Base-by-base conservation (phyloP, 1,140 invertebrate genomes). In the Drepana arcuata region DNA sequence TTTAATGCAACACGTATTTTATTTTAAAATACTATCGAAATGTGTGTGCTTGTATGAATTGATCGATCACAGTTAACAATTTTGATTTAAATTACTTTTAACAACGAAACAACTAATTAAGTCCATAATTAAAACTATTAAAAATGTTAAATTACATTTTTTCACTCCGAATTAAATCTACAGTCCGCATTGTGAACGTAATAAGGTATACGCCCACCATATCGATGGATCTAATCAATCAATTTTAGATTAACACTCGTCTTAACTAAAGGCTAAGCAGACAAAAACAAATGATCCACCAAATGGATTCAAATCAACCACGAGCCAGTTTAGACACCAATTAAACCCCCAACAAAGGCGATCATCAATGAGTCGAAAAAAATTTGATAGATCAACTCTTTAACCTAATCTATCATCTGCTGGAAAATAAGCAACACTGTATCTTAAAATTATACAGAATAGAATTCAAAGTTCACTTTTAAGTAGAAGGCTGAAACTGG, bases 301-400 rank as follows among this genome's bases (percentile, higher is more conserved):
- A 58, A 49, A n/a, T n/a, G n/a, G 68, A 79, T 78, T 79, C 74
- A 64, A 78, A 82, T 82, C 78, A 79, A 79, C 74, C 48, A 58
- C 48, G 44, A 59, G 59, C 66, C 56, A 62, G 71, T 78, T 79
- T 69, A 78, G 67, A 73, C 67, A 68, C 74, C 74, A 82, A 82
- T 78, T 82, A 79, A 82, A 82, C 43, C 43, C 61, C 66, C 46
- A 79, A 82, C 73, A 78, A 81, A 81, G 46, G 73, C 67, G 69
- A 77, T 77, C 70, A 69, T 72, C 74, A 75, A 79, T 72, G 73
- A 74, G 51, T 65, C 41, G 60, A 59, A 73, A 81, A 71, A 78
- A 75, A 59, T 65, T 74, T 79, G 74, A 82, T 79, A 81, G 70
- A 81, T 77, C 72, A 70, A 79, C 72, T 69, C 66, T 78, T 78